A percentile compares a stretch with the other conserved stretches of the same genome.
Conservation (phyloP, 2,888 invertebrate genomes). For the Lacanobia wlatinum region DNA sequence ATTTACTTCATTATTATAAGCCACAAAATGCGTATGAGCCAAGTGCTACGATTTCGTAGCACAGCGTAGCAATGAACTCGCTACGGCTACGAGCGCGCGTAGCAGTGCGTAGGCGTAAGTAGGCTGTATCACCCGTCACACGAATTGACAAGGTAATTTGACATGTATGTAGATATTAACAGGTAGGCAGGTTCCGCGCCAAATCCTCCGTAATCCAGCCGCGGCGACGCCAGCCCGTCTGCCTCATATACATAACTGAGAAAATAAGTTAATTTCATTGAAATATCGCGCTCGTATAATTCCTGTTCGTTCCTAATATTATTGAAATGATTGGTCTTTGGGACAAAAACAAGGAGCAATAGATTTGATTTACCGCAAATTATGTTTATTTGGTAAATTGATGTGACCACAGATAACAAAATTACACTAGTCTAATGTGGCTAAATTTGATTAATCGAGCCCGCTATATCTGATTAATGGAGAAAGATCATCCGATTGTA, state of each 20-base stretch:
- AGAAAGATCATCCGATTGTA: background rate
- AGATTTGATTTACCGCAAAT: conserved; percentile 38
- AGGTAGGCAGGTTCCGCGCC: conserved; percentile 55
- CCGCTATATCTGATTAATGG: background rate
- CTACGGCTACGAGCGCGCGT: conserved; percentile 49
- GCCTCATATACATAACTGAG: conserved; percentile 76
- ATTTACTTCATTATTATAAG: conserved; percentile 1
- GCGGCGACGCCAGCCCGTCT: conserved; percentile 81
- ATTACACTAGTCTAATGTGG: background rate
- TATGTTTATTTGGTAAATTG: background rate
- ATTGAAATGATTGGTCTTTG: conserved; percentile 59
- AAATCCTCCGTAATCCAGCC: conserved; percentile 66
- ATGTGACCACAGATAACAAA: background rate
- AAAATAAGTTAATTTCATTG: conserved; percentile 83
- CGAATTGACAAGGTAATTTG: conserved; percentile 67
- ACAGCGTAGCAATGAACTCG: conserved; percentile 57
- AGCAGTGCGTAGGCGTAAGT: conserved; percentile 39
- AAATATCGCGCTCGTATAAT: conserved; percentile 78
- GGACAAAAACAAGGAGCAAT: conserved; percentile 8
- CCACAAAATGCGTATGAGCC: background rate
- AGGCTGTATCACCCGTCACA: conserved; percentile 60
- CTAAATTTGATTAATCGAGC: background rate
- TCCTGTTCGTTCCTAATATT: conserved; percentile 68
- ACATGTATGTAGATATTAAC: conserved; percentile 67
- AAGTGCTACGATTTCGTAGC: conserved; percentile 64